A percentile compares a stretch with the other conserved stretches of the same genome.
phyloP scores from a whole-genome alignment of 2,797 vertebrate species.

The Sebastes aleutianus region DNA sequence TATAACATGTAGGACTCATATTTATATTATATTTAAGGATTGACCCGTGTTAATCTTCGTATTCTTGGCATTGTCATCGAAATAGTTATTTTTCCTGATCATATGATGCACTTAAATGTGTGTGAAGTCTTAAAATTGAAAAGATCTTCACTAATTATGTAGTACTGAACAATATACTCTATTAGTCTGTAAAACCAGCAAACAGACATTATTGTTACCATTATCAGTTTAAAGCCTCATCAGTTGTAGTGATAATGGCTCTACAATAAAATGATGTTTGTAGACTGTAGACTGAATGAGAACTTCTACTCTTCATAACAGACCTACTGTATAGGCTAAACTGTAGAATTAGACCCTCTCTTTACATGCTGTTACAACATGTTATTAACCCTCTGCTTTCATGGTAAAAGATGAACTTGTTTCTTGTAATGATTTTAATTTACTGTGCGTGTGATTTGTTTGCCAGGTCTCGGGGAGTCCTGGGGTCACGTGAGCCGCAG shows the following conservation, averaged over 20 bases:
- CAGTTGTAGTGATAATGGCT: neutral
- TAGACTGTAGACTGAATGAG: neutral
- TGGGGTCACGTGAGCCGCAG: constrained; percentile 94
- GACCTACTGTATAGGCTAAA: neutral
- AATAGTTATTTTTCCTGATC: neutral
- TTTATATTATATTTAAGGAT: neutral
- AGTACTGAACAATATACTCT: neutral
- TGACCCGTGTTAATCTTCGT: neutral
- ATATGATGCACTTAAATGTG: neutral
- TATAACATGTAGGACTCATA: neutral
- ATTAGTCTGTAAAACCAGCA: neutral
- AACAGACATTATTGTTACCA: neutral
- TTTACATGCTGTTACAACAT: neutral
- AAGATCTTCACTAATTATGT: neutral
- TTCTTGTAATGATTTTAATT: neutral
- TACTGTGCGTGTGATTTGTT: constrained; percentile 1
- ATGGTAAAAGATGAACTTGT: neutral
- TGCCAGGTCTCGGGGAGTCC: constrained; percentile 92
- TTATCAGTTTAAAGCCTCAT: neutral
- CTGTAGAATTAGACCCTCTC: neutral
- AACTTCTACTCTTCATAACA: neutral
- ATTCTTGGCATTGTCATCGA: neutral
- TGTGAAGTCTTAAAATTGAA: neutral
- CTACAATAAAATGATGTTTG: neutral
- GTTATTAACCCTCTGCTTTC: neutral